These are phyloP conservation scores for Drosophila pallidifrons DNA, from an alignment of 1,140 invertebrate genomes.

Conservation along the genomic window DNA sequence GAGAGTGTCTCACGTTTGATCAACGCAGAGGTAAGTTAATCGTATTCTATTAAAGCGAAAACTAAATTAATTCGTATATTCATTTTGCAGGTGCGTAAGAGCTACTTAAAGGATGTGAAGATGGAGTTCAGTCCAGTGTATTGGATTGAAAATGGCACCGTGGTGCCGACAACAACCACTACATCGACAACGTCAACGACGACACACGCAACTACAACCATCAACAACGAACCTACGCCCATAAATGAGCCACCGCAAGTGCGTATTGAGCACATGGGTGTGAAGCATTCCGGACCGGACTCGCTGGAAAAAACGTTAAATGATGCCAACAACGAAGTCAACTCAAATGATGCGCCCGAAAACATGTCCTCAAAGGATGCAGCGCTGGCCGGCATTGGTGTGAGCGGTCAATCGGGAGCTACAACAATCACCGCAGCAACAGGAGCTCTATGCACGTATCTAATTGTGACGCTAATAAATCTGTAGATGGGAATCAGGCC, in stretches of 20 bases:
- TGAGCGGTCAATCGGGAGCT: slow-evolving; percentile 7
- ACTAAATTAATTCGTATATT: not conserved
- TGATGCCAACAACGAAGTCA: slow-evolving; percentile 72
- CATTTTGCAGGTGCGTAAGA: slow-evolving; percentile 85
- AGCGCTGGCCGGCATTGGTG: slow-evolving; percentile 70
- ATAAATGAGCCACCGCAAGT: slow-evolving; percentile 84
- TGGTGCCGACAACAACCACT: slow-evolving; percentile 91
- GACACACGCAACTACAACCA: slow-evolving; percentile 87
- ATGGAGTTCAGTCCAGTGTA: slow-evolving; percentile 90
- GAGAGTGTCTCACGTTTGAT: slow-evolving; percentile 81
- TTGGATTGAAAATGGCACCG: slow-evolving; percentile 89
- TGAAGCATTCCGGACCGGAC: slow-evolving; percentile 72
- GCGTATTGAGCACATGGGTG: slow-evolving; percentile 67
- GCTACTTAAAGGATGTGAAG: slow-evolving; percentile 88
- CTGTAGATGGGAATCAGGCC: slow-evolving; percentile 58
- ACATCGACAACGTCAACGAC: slow-evolving; percentile 90
- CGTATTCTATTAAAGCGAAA: not conserved
- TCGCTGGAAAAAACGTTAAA: slow-evolving; percentile 73
- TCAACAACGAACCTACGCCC: slow-evolving; percentile 84
- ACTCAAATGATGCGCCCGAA: slow-evolving; percentile 73
- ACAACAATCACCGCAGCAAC: slow-evolving; percentile 14
- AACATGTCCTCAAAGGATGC: slow-evolving; percentile 74
- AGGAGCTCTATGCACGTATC: slow-evolving; percentile 21
- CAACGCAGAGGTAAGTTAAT: slow-evolving; percentile 62
- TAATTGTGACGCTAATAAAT: slow-evolving; percentile 49